Conservation (phyloP, 2,888 invertebrate species). For the Sialis lutaria region DNA sequence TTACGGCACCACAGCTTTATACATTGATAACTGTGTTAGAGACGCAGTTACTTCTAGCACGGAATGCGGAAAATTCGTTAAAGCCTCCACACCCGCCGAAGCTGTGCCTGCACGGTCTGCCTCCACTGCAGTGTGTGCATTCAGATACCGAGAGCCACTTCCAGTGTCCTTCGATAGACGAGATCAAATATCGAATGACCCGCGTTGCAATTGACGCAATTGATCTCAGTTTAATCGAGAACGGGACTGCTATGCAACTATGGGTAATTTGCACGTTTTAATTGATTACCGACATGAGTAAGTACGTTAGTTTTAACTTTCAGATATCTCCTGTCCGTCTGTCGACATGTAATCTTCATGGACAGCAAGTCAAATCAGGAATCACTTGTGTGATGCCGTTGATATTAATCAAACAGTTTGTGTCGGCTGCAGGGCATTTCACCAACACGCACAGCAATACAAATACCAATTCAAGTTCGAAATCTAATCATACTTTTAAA, state of each 20-base stretch:
- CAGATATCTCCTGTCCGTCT: conserved; percentile 71
- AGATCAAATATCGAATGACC: conserved; percentile 87
- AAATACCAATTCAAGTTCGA: conserved; percentile 38
- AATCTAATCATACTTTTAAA: conserved; percentile 13
- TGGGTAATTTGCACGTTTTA: conserved; percentile 35
- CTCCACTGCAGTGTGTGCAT: conserved; percentile 48
- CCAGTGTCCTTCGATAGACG: conserved; percentile 60
- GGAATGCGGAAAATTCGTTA: conserved; percentile 80
- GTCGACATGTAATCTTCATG: conserved; percentile 89
- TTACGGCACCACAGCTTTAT: conserved; percentile 71
- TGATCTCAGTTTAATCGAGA: conserved; percentile 81
- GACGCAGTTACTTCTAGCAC: conserved; percentile 67
- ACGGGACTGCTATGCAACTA: conserved; percentile 69
- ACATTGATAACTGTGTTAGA: conserved; percentile 78
- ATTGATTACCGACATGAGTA: neutral
- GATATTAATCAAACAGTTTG: conserved; percentile 47
- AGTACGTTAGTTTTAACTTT: conserved; percentile 9
- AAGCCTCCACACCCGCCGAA: conserved; percentile 64
- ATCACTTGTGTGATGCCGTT: conserved; percentile 72
- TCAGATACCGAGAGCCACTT: conserved; percentile 54
- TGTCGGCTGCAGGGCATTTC: conserved; percentile 33
- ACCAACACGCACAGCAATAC: conserved; percentile 40
- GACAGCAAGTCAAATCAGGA: conserved; percentile 76
- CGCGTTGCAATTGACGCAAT: conserved; percentile 76
- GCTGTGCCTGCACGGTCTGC: conserved; percentile 63